Evolutionary conservation across 2,113 vertebrate species (phyloP), one percentile per base, ranked within the genome.

Genomic region (Pterocles gutturalis): DNA sequence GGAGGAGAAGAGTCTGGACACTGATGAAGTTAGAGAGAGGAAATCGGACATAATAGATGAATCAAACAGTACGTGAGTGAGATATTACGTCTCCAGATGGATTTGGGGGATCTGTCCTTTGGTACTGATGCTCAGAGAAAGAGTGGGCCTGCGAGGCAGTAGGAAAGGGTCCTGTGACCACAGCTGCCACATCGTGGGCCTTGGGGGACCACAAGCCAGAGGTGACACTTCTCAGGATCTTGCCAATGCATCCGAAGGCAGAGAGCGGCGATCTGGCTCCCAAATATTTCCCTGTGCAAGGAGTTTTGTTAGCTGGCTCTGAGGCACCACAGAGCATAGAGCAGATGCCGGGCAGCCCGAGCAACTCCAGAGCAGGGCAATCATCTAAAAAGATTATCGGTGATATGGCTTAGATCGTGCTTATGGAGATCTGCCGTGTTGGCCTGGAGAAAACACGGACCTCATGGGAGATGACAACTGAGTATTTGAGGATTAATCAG

Each of bases 311-410:
- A 22, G 25, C 20, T 20, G 4, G 13, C 55, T 78, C 34, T 0
- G 0, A 54, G 71, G 46, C n/a, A 45, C 17, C 9, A 2, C 29
- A 3, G n/a, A 5, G 26, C 11, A 4, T 2, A 0, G 4, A 64
- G 38, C 71, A 77, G 80, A 36, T 33, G 38, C 29, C 70, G 45
- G 58, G 41, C 60, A 77, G 82, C 43, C 58, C 2, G 2, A 70
- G n/a, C 69, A 43, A 7, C 86, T 75, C 76, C 66, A 46, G 57
- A 80, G 66, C 72, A 36, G 38, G 84, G 36, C 55, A 75, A 36
- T 64, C 60, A 25, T 6, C 26, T 60, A 41, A 66, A 92, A 75
- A 83, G 64, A 51, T 78, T 36, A 16, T 4, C 26, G 15, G 20
- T 29, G 73, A 60, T 48, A 53, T 0, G 9, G 26, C 36, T 91